phyloP scores from a whole-genome alignment of 2,888 invertebrate species.

The Aphelenchoides bicaudatus region DNA sequence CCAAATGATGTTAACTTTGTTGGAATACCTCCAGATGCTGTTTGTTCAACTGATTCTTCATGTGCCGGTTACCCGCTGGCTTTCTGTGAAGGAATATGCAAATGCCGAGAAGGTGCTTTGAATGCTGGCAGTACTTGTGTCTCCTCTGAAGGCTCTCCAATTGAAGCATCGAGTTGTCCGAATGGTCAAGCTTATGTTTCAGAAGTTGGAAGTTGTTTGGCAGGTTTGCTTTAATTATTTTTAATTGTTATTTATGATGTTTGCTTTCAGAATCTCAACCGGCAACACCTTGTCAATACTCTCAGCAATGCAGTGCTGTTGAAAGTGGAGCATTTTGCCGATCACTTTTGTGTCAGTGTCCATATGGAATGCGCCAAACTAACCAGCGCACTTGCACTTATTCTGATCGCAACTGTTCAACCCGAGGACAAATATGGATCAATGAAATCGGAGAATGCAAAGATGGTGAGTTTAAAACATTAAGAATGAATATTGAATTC shows the following conservation, averaged over 20 bases:
- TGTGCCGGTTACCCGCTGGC: slow-evolving; percentile 60
- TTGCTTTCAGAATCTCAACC: slow-evolving; percentile 51
- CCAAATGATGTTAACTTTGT: not conserved
- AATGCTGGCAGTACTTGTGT: slow-evolving; percentile 60
- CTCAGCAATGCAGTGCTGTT: slow-evolving; percentile 58
- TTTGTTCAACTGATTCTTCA: slow-evolving; percentile 51
- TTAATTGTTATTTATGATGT: not conserved
- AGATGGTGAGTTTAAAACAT: slow-evolving; percentile 39
- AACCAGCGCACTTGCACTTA: slow-evolving; percentile 55
- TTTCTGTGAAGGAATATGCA: slow-evolving; percentile 57
- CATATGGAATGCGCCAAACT: slow-evolving; percentile 57
- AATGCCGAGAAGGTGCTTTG: slow-evolving; percentile 54
- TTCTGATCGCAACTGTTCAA: slow-evolving; percentile 54
- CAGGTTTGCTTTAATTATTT: slow-evolving; percentile 38
- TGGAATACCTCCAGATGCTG: slow-evolving; percentile 31
- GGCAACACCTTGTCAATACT: slow-evolving; percentile 60
- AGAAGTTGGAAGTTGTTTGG: slow-evolving; percentile 60
- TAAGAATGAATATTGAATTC: slow-evolving; percentile 8
- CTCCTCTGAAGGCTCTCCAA: slow-evolving; percentile 32
- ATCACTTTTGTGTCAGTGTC: slow-evolving; percentile 51
- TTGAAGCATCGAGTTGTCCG: slow-evolving; percentile 40
- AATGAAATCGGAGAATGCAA: slow-evolving; percentile 59
- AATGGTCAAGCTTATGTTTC: slow-evolving; percentile 57
- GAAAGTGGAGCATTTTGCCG: slow-evolving; percentile 59
- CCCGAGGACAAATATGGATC: slow-evolving; percentile 59